Percentiles rank a stretch among this genome's conserved stretches.
Evolutionary conservation across 2,797 vertebrate genomes (phyloP).

Genomic region (Bradypodion ventrale): DNA sequence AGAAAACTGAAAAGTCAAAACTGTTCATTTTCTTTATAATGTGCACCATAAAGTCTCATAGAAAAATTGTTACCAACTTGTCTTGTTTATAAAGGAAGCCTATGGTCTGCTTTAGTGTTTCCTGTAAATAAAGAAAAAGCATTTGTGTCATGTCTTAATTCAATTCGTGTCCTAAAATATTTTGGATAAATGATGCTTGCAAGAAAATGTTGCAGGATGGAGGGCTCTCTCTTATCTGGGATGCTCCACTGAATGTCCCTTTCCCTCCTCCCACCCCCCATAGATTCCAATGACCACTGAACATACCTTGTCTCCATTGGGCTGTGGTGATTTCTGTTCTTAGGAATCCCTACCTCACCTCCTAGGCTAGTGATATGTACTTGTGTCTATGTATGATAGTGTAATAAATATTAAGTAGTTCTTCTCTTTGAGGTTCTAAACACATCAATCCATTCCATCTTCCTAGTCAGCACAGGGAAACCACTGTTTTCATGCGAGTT

Average conservation of each 20-base stretch:
- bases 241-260: not conserved
- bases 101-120: constrained; percentile 29
- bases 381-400: too few species aligned
- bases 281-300: not conserved
- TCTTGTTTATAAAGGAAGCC: constrained; percentile 32
- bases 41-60: constrained; percentile 26
- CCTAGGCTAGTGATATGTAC: too few species aligned
- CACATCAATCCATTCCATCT: not conserved
- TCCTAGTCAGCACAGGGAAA: not conserved
- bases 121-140: constrained; percentile 20
- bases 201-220: not conserved
- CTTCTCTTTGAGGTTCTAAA: not conserved
- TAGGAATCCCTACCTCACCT: not conserved
- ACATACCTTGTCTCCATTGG: not conserved
- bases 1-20: constrained; percentile 46
- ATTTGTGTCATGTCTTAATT: not conserved
- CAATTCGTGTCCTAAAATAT: not conserved
- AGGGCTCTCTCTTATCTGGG: not conserved
- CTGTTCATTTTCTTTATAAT: constrained; percentile 23
- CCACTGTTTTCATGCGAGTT: not conserved
- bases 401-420: too few species aligned
- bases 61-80: not conserved
- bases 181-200: not conserved
- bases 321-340: not conserved
- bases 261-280: not conserved